A percentile compares a stretch with the other conserved stretches of the same genome.
Evolutionary conservation across 2,797 vertebrate genomes (phyloP).

Genomic region (Rhadinocentrus ornatus): DNA sequence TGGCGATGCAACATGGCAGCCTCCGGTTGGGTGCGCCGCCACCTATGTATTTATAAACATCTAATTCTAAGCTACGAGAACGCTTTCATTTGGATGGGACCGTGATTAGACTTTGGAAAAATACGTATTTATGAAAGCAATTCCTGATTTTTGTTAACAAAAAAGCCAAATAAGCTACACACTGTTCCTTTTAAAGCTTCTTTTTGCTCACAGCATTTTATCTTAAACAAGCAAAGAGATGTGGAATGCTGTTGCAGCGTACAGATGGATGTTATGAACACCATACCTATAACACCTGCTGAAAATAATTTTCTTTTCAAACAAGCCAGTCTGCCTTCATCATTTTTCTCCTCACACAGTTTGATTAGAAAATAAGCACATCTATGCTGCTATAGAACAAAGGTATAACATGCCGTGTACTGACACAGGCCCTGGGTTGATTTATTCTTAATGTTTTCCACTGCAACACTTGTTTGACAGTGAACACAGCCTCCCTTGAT

Average conservation of each 20-base stretch:
- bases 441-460: constrained; percentile 67
- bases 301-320: constrained; percentile 15
- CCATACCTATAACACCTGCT: constrained; percentile 28
- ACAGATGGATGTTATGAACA: background rate
- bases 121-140: too few relatives aligned
- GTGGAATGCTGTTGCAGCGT: too few relatives aligned
- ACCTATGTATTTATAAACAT: too few relatives aligned
- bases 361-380: constrained; percentile 28
- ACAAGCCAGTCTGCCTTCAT: constrained; percentile 16
- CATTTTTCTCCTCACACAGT: constrained; percentile 8
- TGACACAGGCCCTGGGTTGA: constrained; percentile 48
- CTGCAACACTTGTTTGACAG: constrained; percentile 66
- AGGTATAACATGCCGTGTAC: constrained; percentile 21
- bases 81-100: too few relatives aligned
- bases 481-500: constrained; percentile 62
- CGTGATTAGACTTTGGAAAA: too few relatives aligned
- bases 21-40: too few relatives aligned
- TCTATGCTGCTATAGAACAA: constrained; percentile 16
- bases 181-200: background rate
- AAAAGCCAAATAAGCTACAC: too few relatives aligned
- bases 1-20: too few relatives aligned
- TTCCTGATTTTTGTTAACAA: too few relatives aligned
- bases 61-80: too few relatives aligned
- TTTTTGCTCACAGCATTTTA: background rate
- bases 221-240: background rate